Percentiles rank a stretch among this genome's conserved stretches.
Evolutionary conservation across 2,888 invertebrate genomes (phyloP).

Genomic region (Microctonus brassicae): DNA sequence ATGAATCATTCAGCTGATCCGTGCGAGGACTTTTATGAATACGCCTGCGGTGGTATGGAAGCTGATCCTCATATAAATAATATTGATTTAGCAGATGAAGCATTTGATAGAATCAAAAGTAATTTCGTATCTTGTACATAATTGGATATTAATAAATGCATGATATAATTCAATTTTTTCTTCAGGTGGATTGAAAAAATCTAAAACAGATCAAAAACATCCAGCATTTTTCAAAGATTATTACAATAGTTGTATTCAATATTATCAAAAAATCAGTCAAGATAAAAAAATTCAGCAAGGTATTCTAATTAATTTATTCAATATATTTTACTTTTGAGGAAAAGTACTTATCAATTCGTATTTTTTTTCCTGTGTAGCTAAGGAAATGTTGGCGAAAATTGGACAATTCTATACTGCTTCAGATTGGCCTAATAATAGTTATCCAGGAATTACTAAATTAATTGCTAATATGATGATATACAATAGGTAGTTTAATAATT

Average conservation of each 20-base stretch:
- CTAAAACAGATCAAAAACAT: constrained; percentile 25
- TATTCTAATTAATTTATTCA: constrained; percentile 26
- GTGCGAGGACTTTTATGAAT: constrained; percentile 59
- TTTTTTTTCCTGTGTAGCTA: constrained; percentile 42
- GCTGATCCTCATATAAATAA: constrained; percentile 49
- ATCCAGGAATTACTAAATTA: constrained; percentile 45
- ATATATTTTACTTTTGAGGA: neutral
- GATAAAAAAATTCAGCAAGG: constrained; percentile 45
- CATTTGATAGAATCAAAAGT: constrained; percentile 52
- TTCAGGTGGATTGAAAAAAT: constrained; percentile 45
- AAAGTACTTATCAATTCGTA: constrained; percentile 1
- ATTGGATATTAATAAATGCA: no score
- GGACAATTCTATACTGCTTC: constrained; percentile 47
- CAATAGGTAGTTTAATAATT: constrained; percentile 49
- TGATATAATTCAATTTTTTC: neutral
- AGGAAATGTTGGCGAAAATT: constrained; percentile 40
- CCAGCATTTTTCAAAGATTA: constrained; percentile 46
- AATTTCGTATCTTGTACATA: constrained; percentile 10
- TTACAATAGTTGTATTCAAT: constrained; percentile 54
- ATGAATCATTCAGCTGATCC: constrained; percentile 59
- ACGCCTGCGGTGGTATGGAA: constrained; percentile 57
- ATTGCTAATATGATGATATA: constrained; percentile 48
- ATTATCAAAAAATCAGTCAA: constrained; percentile 40
- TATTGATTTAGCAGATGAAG: constrained; percentile 38
- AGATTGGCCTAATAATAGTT: constrained; percentile 26